Conservation (phyloP, 2,888 invertebrate genomes). For the Dione vanillae region DNA sequence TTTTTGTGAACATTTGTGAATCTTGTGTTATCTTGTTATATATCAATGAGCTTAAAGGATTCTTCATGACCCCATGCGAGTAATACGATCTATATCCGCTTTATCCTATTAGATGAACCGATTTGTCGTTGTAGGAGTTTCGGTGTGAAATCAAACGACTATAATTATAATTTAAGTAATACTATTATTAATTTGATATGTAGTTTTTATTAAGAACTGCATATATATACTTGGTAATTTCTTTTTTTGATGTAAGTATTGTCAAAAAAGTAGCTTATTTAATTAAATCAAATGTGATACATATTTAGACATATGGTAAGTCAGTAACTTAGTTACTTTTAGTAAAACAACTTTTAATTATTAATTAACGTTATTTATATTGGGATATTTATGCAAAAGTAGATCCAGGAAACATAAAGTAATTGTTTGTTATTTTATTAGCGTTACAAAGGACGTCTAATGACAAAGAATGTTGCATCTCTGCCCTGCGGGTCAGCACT, state of each 20-base stretch:
- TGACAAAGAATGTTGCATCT: constrained; percentile 31
- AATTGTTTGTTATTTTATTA: constrained; percentile 21
- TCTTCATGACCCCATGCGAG: constrained; percentile 41
- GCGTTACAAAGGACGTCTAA: constrained; percentile 26
- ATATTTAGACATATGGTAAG: too few species aligned
- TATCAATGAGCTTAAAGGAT: constrained; percentile 45
- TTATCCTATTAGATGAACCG: constrained; percentile 45
- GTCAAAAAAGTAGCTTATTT: too few species aligned
- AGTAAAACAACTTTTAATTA: too few species aligned
- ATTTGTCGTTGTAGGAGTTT: constrained; percentile 30
- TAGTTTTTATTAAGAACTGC: too few species aligned
- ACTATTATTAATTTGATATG: too few species aligned
- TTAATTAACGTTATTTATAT: not conserved
- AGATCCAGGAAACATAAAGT: constrained; percentile 17
- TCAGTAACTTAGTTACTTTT: too few species aligned
- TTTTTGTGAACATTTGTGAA: constrained; percentile 27
- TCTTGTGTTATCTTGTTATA: constrained; percentile 40
- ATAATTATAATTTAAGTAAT: constrained; percentile 19
- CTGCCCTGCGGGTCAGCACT: constrained; percentile 25
- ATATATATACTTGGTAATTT: too few species aligned
- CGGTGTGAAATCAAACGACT: constrained; percentile 28
- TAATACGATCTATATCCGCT: constrained; percentile 44
- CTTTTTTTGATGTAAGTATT: too few species aligned
- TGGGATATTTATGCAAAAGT: constrained; percentile 1
- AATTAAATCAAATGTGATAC: too few species aligned